phyloP scores from a whole-genome alignment of 2,113 vertebrate species.

The Chlorodrepanis virens region DNA sequence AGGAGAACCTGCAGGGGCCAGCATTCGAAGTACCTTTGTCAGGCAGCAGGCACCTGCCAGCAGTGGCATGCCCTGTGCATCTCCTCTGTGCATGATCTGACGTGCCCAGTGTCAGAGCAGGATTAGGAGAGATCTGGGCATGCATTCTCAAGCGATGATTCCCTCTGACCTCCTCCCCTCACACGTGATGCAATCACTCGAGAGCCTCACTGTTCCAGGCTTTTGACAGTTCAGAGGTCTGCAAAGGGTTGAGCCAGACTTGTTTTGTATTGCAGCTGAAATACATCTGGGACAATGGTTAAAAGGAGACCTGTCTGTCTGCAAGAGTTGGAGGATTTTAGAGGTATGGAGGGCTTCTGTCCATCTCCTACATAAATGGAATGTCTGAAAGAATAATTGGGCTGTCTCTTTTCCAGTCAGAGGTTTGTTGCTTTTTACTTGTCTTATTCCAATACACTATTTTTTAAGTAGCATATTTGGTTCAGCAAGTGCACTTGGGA shows the following conservation, averaged over 20 bases:
- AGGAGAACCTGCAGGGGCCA: background rate
- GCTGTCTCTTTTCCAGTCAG: background rate
- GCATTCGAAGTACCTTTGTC: background rate
- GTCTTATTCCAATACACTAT: background rate
- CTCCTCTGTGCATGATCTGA: background rate
- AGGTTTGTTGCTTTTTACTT: background rate
- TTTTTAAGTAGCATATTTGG: background rate
- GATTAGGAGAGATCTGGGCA: background rate
- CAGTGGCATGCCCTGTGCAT: background rate
- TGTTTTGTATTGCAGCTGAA: background rate
- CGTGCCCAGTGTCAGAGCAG: background rate
- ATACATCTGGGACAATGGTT: background rate
- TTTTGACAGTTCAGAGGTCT: constrained; percentile 17
- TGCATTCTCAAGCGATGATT: constrained; percentile 16
- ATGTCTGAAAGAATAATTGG: background rate
- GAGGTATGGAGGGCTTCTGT: background rate
- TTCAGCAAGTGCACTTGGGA: background rate
- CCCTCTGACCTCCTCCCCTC: constrained; percentile 9
- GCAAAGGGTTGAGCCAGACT: background rate
- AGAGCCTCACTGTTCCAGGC: background rate
- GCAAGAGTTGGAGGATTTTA: background rate
- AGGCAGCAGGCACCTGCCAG: background rate
- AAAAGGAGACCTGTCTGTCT: background rate
- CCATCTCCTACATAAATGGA: background rate
- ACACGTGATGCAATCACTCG: background rate